Evolutionary conservation across 2,888 invertebrate genomes (phyloP).

Genomic region (Brachycybe producta): DNA sequence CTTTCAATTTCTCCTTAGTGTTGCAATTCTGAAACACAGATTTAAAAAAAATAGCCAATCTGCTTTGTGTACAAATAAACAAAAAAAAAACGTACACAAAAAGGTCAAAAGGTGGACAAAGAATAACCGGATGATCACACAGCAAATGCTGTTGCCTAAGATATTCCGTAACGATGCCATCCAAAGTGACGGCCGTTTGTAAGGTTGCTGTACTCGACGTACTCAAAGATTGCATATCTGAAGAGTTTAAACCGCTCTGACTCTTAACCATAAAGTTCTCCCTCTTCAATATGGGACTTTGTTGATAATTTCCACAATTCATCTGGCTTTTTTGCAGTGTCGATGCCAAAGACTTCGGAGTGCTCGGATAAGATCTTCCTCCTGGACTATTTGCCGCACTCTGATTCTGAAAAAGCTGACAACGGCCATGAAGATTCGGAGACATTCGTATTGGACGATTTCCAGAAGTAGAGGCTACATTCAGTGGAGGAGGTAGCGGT

Average conservation of each 20-base stretch:
- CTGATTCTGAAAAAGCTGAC: background rate
- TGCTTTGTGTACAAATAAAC: slow-evolving; percentile 9
- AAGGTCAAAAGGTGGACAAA: slow-evolving; percentile 91
- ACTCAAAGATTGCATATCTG: slow-evolving; percentile 25
- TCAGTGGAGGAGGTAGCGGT: too few species aligned
- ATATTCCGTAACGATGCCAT: slow-evolving; percentile 91
- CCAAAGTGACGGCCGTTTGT: slow-evolving; percentile 52
- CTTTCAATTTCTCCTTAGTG: too few species aligned
- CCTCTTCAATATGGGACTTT: slow-evolving; percentile 23
- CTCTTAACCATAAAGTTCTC: slow-evolving; percentile 9
- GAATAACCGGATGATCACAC: slow-evolving; percentile 94
- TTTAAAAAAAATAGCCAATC: too few species aligned
- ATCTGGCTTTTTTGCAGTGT: slow-evolving; percentile 22
- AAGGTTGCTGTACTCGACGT: too few species aligned
- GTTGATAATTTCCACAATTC: slow-evolving; percentile 23
- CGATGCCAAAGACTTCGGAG: background rate
- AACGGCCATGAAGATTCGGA: too few species aligned
- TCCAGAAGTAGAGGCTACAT: too few species aligned
- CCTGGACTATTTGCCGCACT: background rate
- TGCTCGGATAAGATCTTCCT: background rate
- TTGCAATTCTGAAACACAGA: too few species aligned
- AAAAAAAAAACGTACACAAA: slow-evolving; percentile 52
- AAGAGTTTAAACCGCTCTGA: background rate
- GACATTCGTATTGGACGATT: too few species aligned
- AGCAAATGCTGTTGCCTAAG: slow-evolving; percentile 93